Evolutionary conservation across 2,113 vertebrate species (phyloP).

Genomic region (Cyprinodon brontotheroides): DNA sequence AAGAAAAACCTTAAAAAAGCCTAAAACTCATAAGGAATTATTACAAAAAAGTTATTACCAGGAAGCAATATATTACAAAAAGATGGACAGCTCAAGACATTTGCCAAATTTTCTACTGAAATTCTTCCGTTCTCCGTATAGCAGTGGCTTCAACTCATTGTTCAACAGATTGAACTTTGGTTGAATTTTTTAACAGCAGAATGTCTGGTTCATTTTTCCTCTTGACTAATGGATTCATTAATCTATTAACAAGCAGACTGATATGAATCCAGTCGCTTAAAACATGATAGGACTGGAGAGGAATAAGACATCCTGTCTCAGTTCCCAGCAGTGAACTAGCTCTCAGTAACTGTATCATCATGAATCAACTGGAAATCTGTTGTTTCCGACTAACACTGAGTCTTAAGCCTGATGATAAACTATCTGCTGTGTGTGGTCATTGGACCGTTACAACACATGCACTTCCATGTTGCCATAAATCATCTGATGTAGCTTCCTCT

Average conservation of each 20-base stretch:
- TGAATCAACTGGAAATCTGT: not conserved
- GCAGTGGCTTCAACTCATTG: not conserved
- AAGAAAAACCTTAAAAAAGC: not conserved
- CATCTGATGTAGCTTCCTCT: not conserved
- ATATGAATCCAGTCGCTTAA: not conserved
- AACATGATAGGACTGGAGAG: not conserved
- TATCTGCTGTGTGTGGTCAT: not conserved
- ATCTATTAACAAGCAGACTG: not conserved
- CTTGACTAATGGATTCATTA: conserved; percentile 2
- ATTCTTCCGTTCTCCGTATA: not conserved
- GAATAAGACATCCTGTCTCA: not conserved
- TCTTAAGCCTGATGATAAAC: not conserved
- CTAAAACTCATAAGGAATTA: not conserved
- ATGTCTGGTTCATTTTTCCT: not conserved
- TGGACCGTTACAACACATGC: not conserved
- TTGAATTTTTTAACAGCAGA: not conserved
- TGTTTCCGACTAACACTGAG: not conserved
- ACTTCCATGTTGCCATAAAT: not conserved
- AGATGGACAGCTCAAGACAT: not conserved
- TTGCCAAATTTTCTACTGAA: not conserved
- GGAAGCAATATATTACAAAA: not conserved
- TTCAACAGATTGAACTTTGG: too few relatives aligned
- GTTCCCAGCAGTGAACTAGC: not conserved
- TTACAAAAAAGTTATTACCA: not conserved
- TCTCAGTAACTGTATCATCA: not conserved